Conservation (phyloP, 2,113 vertebrate species). For the Donacobius atricapilla region DNA sequence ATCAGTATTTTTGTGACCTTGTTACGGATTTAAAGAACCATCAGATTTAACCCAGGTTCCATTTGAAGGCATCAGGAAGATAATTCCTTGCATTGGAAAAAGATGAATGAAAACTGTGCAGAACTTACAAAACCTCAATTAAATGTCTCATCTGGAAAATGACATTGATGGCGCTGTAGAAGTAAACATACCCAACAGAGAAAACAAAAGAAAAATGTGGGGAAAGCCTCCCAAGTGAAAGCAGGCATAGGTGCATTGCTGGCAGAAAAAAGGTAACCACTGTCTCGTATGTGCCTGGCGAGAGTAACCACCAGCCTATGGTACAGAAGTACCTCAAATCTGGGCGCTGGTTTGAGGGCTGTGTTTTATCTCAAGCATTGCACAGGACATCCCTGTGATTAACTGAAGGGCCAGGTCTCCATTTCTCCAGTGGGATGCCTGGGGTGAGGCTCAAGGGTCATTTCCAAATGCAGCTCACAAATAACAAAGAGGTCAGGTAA, state of each 20-base stretch:
- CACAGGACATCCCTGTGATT: background rate
- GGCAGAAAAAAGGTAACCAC: background rate
- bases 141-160: background rate
- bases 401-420: background rate
- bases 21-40: background rate
- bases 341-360: background rate
- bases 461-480: background rate
- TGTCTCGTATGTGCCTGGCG: background rate
- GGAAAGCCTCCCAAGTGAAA: background rate
- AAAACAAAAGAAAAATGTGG: fast-evolving
- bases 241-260: too few species aligned
- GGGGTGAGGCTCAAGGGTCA: background rate
- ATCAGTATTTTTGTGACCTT: background rate
- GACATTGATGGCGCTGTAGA: background rate
- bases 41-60: background rate
- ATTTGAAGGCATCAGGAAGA: background rate
- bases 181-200: background rate
- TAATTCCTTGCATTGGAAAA: background rate
- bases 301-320: fast-evolving
- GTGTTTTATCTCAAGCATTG: background rate
- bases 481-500: background rate
- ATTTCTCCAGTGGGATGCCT: background rate
- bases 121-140: background rate
- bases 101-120: background rate
- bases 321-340: background rate